Base-by-base conservation (phyloP, 2,888 invertebrate genomes). In the Lathronympha strigana region DNA sequence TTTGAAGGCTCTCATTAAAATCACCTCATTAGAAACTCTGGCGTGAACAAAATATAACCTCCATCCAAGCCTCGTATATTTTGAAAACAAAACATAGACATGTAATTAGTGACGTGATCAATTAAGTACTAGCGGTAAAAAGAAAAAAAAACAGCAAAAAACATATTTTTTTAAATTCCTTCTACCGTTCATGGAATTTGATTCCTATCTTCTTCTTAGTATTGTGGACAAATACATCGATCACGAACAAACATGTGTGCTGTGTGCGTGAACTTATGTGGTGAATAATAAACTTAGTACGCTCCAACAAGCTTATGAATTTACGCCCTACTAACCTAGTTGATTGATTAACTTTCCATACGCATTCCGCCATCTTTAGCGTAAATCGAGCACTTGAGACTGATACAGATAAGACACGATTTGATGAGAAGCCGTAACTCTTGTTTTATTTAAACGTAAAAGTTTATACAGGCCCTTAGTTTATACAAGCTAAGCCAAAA, bases 291-390 rank as follows among this genome's bases (percentile, higher is more conserved):
- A 23, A 47, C 23, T 47, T n/a, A 23, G 21, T 19, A 23, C 19
- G 21, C 21, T 53, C 36, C 21, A 21, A n/a, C 15, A 54, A 6
- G 13, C 43, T 19, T 54, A 55, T 25, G 15, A 33, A 40, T 38
- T 40, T 58, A 36, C 19, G 62, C 13, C 28, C 62, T 53, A 62
- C 45, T 62, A 33, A 62, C 62, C 62, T n/a, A 54, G 43, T 45
- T 62, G 23, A 43, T 45, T 54, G 53, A 62, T 54, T 53, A 54
- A 36, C 33, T 45, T 54, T 15, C 40, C 1, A 23, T 25, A 25
- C 53, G 43, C 61, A 21, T 47, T 33, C 17, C 58, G 45, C 9
- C 21, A 15, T 54, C 61, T 54, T 62, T 53, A 45, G 5, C 53
- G 45, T 47, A 54, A 47, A 62, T 54, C 54, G 53, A 43, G 9